These are phyloP conservation scores for Lepidonotus clava DNA, from an alignment of 2,888 invertebrate genomes.

Conservation along the genomic window DNA sequence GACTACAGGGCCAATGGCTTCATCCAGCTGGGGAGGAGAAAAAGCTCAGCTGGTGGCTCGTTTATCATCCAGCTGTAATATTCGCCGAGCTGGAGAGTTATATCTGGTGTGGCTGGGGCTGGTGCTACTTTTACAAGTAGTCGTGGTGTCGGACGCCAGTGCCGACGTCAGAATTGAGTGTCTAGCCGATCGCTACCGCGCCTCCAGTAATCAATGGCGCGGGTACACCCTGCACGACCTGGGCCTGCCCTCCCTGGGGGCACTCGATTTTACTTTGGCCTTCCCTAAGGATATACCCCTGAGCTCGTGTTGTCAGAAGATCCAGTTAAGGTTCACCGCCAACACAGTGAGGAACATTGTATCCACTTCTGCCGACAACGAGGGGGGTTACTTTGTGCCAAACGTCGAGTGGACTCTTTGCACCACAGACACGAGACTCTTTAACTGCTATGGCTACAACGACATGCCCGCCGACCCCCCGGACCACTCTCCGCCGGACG, in stretches of 20 bases:
- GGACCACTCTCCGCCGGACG: neutral
- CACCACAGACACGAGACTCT: constrained; percentile 30
- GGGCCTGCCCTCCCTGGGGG: constrained; percentile 30
- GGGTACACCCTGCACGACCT: constrained; percentile 45
- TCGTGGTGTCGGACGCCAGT: neutral
- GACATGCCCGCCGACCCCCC: neutral
- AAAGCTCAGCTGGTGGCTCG: too few species aligned
- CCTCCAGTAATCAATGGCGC: constrained; percentile 32
- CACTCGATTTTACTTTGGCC: constrained; percentile 35
- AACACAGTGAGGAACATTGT: neutral
- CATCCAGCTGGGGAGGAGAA: too few species aligned
- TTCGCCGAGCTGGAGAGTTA: neutral
- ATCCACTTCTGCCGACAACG: neutral
- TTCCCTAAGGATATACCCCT: constrained; percentile 30
- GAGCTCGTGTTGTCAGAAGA: constrained; percentile 40
- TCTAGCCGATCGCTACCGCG: constrained; percentile 38
- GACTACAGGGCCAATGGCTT: too few species aligned
- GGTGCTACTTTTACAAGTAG: neutral
- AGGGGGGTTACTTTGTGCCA: constrained; percentile 42
- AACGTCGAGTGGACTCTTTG: constrained; percentile 54
- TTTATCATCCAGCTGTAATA: too few species aligned
- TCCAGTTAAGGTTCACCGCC: constrained; percentile 47
- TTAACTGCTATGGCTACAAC: constrained; percentile 48
- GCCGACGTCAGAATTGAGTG: constrained; percentile 46
- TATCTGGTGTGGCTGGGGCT: neutral